phyloP scores from a whole-genome alignment of 37 sponge, comb jelly and placozoan species.

The Bolinopsis microptera region DNA sequence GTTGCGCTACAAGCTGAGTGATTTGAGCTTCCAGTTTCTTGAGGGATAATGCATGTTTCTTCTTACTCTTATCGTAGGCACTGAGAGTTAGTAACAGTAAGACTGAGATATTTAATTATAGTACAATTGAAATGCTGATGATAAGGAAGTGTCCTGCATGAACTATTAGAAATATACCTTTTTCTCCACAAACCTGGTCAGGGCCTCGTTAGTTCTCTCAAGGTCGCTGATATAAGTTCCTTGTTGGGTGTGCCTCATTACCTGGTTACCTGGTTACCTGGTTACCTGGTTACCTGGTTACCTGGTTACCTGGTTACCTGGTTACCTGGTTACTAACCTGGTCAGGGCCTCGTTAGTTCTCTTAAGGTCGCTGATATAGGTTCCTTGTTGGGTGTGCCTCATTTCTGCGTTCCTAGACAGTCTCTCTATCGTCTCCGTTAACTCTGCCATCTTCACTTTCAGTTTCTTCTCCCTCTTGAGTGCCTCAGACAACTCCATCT shows the following conservation, averaged over 20 bases:
- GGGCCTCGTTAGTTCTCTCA: conserved; percentile 48
- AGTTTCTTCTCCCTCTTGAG: conserved; percentile 59
- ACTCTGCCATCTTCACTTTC: conserved; percentile 48
- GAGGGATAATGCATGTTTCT: conserved; percentile 31
- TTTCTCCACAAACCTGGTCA: too few relatives aligned
- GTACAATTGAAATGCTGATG: too few relatives aligned
- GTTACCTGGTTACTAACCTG: too few relatives aligned
- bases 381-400: conserved; percentile 47
- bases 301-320: too few relatives aligned
- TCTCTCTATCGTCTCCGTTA: conserved; percentile 52
- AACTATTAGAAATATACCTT: too few relatives aligned
- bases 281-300: too few relatives aligned
- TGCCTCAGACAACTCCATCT: conserved; percentile 53
- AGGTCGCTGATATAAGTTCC: neutral
- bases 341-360: conserved; percentile 57
- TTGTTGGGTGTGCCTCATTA: conserved; percentile 60
- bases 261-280: too few relatives aligned
- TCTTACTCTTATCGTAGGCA: conserved; percentile 56
- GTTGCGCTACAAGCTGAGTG: conserved; percentile 29
- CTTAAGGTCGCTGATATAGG: conserved; percentile 21
- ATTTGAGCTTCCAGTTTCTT: conserved; percentile 60
- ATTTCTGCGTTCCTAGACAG: conserved; percentile 52
- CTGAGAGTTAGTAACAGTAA: neutral
- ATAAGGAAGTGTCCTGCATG: too few relatives aligned
- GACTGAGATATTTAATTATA: too few relatives aligned